Evolutionary conservation across 2,113 vertebrate species (phyloP), one percentile per base, ranked within the genome.

Genomic region (Sardina pilchardus): DNA sequence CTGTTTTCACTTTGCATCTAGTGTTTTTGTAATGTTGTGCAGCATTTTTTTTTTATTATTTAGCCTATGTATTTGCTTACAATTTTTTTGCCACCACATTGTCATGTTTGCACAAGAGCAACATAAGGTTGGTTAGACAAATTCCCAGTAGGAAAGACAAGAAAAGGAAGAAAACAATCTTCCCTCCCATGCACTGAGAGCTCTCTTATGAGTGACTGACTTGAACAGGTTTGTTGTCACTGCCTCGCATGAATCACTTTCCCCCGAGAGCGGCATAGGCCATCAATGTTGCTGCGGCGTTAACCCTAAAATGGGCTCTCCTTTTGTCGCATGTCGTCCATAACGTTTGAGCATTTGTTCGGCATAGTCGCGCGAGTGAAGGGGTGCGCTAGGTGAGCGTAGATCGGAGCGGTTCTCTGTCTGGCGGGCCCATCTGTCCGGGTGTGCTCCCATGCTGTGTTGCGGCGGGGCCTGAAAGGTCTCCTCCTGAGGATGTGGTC

Each of bases 351-450:
- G 6, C 6, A 26, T 63, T 24, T 21, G 21, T 63, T 63, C 56
- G 6, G 56, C 2, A 19, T 63, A 63, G 56, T 1, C 16, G n/a
- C 59, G 1, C 5, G 2, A 12, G 24, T 26, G 24, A 67, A 67
- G n/a, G 2, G 6, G 8, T n/a, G 10, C 1, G 59, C 6, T 26
- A 30, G 59, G 24, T 67, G 59, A 26, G 50, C 14, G 19, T 16
- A 56, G n/a, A 26, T 30, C 26, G 10, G 56, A 82, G 47, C 10
- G 67, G 30, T 39, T 44, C 81, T 75, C 42, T 34, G 85, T 50
- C 86, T 83, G 86, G 86, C 89, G 85, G 87, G 87, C 36, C 48
- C 81, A 45, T 86, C 53, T 85, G 53, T 83, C 36, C 16, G 67
- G 82, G 45, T 87, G 86, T 85, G 85, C 10, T 47, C 30, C 8